Evolutionary conservation across 2,113 vertebrate species (phyloP), one percentile per base, ranked within the genome.

Genomic region (Rhinolophus ferrumequinum): DNA sequence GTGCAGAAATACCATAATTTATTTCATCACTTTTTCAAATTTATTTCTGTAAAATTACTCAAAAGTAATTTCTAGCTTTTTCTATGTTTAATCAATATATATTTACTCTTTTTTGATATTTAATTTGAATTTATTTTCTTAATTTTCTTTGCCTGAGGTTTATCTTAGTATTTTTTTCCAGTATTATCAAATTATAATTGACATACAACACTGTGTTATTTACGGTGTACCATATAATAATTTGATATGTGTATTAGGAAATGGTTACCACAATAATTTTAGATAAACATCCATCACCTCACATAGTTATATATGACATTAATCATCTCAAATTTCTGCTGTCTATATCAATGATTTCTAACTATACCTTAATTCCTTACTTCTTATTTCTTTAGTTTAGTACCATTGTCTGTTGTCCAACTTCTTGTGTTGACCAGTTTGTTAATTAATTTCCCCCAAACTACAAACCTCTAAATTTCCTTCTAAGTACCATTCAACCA

Each of bases 71-170:
- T 52, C 11, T 72, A 69, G 50, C 60, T 83, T 87, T 75, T 86
- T 38, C 19, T 79, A 28, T 54, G 56, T 52, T 82, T 76, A 30
- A 35, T 38, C 38, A 77, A 16, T 9, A 88, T 54, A 44, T 56
- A 64, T 70, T 50, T 50, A 50, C 0, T 11, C 16, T 52, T 81
- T 87, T 88, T 93, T 82, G 26, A 60, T 81, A 50, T 47, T 87
- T 82, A 88, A 79, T 67, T 83, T 77, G 11, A 83, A 44, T 82
- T 64, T 64, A 35, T 95, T 76, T 21, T 77, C n/a, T 90, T 86
- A 6, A 69, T 62, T 95, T 58, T 54, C 14, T 8, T 89, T 77
- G 12, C 13, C 8, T 64, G 15, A 47, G 54, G 11, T 62, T 82
- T 76, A 11, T 62, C 8, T 64, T 79, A 50, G 8, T 50, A 75